Base-by-base conservation (phyloP, 1,140 invertebrate species). In the Trachymyrmex septentrionalis region DNA sequence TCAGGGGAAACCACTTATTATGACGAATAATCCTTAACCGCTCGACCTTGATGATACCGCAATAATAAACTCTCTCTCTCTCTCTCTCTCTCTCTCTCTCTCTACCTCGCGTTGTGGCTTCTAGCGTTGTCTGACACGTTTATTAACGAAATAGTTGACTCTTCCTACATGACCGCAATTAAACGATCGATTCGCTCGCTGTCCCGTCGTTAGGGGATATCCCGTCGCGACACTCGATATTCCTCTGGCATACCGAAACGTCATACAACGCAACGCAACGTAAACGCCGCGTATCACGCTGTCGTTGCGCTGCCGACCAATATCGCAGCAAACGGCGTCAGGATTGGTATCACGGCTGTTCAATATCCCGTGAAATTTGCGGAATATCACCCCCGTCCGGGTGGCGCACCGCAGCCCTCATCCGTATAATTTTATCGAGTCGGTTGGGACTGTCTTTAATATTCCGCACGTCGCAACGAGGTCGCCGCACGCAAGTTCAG, bases 61-160 rank as follows among this genome's bases (percentile, higher is more conserved):
- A 57, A 66, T 86, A 59, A 44, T 44, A 44, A 87, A 88, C 63
- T 55, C 34, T 24, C 63, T 24, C 24, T 34, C 63, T 24, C 24
- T 34, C 63, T 24, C 24, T 34, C n/a, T n/a, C 63, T 55, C 34
- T 24, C 63, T 55, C 34, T 24, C 63, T 55, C 34, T 24, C 63
- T 24, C 24, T 34, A 34, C 0, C 30, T 19, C 44, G 27, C 44
- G 3, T 0, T 30, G 34, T 12, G 24, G 24, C 14, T 73, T 27
- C 34, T 14, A 16, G 1, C 55, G 21, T 24, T 73, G 67, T 71
- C 66, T 38, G 38, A 73, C 38, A 75, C 27, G 80, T 27, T 61
- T 84, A 84, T 75, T 84, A 84, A 73, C 80, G 48, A 61, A 75
- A 75, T n/a, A 55, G 14, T 61, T 73, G 71, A 44, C n/a, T 61